Evolutionary conservation across 2,113 vertebrate species (phyloP).

Genomic region (Tenrec ecaudatus): DNA sequence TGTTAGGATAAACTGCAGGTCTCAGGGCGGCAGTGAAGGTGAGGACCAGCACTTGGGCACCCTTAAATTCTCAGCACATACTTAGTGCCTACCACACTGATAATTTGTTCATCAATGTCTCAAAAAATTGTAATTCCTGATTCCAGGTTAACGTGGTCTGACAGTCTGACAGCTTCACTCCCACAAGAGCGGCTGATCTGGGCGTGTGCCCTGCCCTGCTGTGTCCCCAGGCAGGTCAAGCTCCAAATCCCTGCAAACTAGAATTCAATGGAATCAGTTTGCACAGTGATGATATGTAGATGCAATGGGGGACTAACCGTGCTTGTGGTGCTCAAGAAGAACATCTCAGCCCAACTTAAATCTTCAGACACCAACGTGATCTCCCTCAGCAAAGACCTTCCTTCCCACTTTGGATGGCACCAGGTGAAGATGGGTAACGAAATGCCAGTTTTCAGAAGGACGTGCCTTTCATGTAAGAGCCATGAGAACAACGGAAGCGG

Average conservation of each 20-base stretch:
- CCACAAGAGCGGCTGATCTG: neutral
- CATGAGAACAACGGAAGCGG: neutral
- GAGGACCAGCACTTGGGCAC: neutral
- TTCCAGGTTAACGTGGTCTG: neutral
- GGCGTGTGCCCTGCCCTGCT: neutral
- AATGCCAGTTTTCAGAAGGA: neutral
- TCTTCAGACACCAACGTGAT: neutral
- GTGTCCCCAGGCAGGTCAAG: neutral
- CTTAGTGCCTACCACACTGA: neutral
- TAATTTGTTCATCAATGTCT: neutral
- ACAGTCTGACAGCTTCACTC: neutral
- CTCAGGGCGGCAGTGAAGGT: neutral
- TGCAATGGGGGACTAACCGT: neutral
- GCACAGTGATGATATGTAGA: neutral
- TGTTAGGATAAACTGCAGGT: neutral
- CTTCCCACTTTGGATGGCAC: neutral
- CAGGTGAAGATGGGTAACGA: neutral
- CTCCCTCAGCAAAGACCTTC: slow-evolving; percentile 24
- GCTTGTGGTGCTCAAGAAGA: neutral
- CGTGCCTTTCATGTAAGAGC: neutral
- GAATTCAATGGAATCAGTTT: neutral
- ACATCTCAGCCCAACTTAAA: neutral
- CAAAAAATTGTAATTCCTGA: neutral
- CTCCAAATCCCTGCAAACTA: neutral
- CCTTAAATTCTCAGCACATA: neutral